Conservation (phyloP, 92 coral and sea anemone genomes). For the Palythoa heliodiscus region DNA sequence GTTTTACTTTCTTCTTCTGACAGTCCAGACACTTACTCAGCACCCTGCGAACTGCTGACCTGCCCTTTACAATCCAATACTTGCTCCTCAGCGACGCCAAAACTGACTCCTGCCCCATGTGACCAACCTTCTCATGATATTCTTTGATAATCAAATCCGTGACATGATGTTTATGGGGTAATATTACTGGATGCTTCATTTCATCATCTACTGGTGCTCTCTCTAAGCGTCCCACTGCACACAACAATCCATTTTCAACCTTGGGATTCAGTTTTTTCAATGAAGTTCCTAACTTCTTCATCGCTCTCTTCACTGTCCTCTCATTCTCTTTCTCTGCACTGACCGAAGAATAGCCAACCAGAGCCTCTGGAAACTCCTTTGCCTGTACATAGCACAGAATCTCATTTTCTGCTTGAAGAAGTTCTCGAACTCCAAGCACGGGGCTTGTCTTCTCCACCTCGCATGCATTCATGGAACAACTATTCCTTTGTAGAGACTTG, state of each 20-base stretch:
- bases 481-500: slow-evolving; percentile 15
- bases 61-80: background rate
- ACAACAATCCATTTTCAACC: too few species aligned
- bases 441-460: slow-evolving; percentile 16
- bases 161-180: background rate
- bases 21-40: background rate
- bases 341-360: too few species aligned
- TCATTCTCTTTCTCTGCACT: too few species aligned
- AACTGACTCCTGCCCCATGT: too few species aligned
- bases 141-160: background rate
- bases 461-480: background rate
- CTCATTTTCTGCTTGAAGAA: slow-evolving; percentile 30
- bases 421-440: slow-evolving; percentile 34
- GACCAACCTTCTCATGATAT: background rate
- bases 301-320: too few species aligned
- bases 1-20: background rate
- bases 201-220: too few species aligned
- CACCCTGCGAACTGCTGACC: background rate
- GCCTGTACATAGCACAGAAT: slow-evolving; percentile 28
- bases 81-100: background rate
- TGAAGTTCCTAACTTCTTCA: background rate
- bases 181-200: too few species aligned
- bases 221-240: too few species aligned
- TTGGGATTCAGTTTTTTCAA: background rate
- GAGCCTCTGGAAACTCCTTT: slow-evolving; percentile 27